These are phyloP conservation scores for Zaprionus lachaisei DNA, from an alignment of 1,140 invertebrate genomes.

Conservation along the genomic window DNA sequence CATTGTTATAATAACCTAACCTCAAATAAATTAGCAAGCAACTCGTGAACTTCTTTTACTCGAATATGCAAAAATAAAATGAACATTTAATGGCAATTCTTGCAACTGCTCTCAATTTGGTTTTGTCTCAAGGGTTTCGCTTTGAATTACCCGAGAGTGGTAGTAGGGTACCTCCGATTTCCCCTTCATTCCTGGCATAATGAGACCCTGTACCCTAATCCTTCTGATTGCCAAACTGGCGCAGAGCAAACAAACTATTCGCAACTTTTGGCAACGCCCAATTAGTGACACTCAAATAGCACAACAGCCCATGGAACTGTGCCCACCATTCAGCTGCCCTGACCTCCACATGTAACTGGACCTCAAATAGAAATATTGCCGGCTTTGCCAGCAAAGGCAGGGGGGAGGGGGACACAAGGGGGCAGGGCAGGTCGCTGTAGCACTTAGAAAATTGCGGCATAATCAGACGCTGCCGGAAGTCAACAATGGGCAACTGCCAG, in stretches of 20 bases:
- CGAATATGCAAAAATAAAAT: not conserved
- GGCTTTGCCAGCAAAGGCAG: not conserved
- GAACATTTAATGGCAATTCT: constrained; percentile 2
- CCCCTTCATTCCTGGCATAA: constrained; percentile 15
- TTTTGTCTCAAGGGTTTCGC: constrained; percentile 10
- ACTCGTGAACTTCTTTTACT: not conserved
- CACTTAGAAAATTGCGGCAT: constrained; percentile 80
- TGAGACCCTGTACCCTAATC: constrained; percentile 14
- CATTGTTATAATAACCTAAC: no score
- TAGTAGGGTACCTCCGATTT: not conserved
- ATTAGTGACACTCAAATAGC: constrained; percentile 79
- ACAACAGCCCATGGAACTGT: constrained; percentile 31
- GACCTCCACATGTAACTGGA: constrained; percentile 22
- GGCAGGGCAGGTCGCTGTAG: constrained; percentile 38
- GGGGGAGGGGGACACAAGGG: not conserved
- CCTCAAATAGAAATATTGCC: constrained; percentile 29
- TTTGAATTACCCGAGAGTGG: not conserved
- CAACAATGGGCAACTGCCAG: constrained; percentile 55
- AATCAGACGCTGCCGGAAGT: constrained; percentile 65
- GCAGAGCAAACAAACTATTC: constrained; percentile 63
- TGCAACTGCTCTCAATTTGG: constrained; percentile 1
- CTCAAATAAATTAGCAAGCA: no score
- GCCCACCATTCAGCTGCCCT: not conserved
- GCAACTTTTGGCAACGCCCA: constrained; percentile 69
- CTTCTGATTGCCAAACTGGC: not conserved